Evolutionary conservation across 2,797 vertebrate species (phyloP), one percentile per base, ranked within the genome.

Genomic region (Botia kubotai): DNA sequence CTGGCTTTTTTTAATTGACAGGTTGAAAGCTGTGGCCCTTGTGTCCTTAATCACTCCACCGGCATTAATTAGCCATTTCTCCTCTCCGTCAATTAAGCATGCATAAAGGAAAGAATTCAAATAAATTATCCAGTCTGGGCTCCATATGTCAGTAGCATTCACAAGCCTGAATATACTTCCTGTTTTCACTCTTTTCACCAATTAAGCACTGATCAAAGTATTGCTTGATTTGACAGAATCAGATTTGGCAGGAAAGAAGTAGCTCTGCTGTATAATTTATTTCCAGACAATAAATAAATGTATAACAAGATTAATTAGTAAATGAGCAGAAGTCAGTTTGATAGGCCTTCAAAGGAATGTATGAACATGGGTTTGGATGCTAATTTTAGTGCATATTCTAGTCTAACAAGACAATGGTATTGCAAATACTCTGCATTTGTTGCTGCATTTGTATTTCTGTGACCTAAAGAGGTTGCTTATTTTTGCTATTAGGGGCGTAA

Each of bases 141-240:
- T 36, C 82, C 88, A 86, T 88, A 85, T 83, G 80, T 87, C 82
- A 80, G 52, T 87, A 87, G 81, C 86, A 86, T 91, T 90, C 88
- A 71, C 80, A 86, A 87, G 82, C 86, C 71, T 84, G 80, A 81
- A 73, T 73, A 81, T 63, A 33, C 21, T 14, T 82, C 63, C 50
- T 74, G 7, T 82, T 85, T 84, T 85, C 68, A 16, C 72, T 68
- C 76, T 85, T 86, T 87, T 89, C 72, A 87, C 81, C 87, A 92
- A 91, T 92, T 91, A 91, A 85, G 86, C 74, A 84, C 77, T 91
- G 88, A 93, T 94, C 89, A 91, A 90, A 92, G 90, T 87, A 84
- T 88, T 84, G 81, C 87, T 90, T 88, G 77, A 89, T 89, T 86
- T 89, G 88, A 90, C 87, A 86, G 82, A 76, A 87, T 72, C 74